Base-by-base conservation (phyloP, 2,888 invertebrate species). In the Phortica magna region DNA sequence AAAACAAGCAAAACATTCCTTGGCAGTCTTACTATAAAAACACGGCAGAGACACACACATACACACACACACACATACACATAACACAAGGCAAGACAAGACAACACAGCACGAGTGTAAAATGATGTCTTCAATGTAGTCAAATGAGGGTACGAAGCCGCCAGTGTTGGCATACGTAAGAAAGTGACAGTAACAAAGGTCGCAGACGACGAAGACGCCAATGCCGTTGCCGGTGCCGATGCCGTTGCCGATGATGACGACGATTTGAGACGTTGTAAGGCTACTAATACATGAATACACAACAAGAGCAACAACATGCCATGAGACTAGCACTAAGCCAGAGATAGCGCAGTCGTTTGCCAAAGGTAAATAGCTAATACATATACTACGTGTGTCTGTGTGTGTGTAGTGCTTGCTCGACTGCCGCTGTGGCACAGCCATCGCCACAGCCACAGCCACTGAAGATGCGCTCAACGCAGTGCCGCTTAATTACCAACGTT, bases 301-400 rank as follows among this genome's bases (percentile, higher is more conserved):
- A 31, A 5, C 65, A 39, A 57, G 42, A 74, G 74, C 53, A 53
- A 53, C 53, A 53, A 53, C n/a, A 53, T 3, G 2, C 10, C 2
- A 10, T 14, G 7, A 53, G 12, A 53, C 53, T 53, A 31, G 5
- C 31, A 31, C 31, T 31, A 31, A 31, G 31, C 31, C 10, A 53
- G 7, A 53, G 53, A n/a, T n/a, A 53, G n/a, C 12, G 10, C 53
- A 53, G 53, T 10, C 65, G 14, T 65, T 65, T 19, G 76, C 75
- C 75, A 75, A 80, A 84, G 84, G 86, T 84, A 84, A 86, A 84
- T 82, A 82, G 80, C 53, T n/a, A 53, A 53, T n/a, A 19, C 64
- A 31, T 22, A 64, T 22, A 31, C n/a, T n/a, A n/a, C n/a, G n/a
- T 22, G 31, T 31, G 1, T 22, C 2, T 7, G 64, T 64, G 31